These are phyloP conservation scores for Parasteatoda lunata DNA, from an alignment of 2,888 invertebrate genomes.

Conservation along the genomic window DNA sequence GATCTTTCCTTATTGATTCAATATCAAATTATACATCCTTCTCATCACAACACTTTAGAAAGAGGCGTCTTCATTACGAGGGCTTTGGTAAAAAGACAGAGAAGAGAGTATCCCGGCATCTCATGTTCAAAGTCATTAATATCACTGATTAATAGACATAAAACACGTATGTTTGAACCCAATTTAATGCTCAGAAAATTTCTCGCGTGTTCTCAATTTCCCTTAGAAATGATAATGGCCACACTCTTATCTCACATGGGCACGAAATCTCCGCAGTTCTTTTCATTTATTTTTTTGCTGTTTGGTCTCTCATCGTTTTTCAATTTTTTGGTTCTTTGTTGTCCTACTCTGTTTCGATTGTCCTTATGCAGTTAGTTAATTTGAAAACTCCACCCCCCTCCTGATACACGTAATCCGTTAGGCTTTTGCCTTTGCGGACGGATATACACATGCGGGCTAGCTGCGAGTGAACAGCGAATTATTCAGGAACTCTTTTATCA, in stretches of 20 bases:
- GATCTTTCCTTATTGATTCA: neutral
- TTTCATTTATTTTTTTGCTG: neutral
- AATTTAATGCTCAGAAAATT: conserved; percentile 22
- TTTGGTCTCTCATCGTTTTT: neutral
- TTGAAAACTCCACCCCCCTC: neutral
- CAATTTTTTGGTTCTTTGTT: conserved; percentile 3
- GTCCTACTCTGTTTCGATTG: conserved; percentile 7
- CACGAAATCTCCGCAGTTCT: neutral
- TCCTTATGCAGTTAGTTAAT: neutral
- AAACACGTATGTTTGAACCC: conserved; percentile 14
- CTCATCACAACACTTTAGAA: neutral
- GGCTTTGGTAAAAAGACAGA: neutral
- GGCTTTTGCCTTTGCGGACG: neutral
- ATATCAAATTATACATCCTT: neutral
- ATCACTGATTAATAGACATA: conserved; percentile 31
- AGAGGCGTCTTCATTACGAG: neutral
- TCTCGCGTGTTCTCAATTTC: conserved; percentile 19
- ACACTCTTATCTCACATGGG: neutral
- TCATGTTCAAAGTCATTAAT: conserved; percentile 22
- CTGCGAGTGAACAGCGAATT: neutral
- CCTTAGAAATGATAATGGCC: neutral
- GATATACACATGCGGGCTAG: neutral
- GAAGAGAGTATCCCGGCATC: neutral
- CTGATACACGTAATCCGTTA: neutral
- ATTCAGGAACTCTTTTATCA: neutral